phyloP scores from a whole-genome alignment of 2,797 vertebrate genomes.

The Epinephelus coioides region DNA sequence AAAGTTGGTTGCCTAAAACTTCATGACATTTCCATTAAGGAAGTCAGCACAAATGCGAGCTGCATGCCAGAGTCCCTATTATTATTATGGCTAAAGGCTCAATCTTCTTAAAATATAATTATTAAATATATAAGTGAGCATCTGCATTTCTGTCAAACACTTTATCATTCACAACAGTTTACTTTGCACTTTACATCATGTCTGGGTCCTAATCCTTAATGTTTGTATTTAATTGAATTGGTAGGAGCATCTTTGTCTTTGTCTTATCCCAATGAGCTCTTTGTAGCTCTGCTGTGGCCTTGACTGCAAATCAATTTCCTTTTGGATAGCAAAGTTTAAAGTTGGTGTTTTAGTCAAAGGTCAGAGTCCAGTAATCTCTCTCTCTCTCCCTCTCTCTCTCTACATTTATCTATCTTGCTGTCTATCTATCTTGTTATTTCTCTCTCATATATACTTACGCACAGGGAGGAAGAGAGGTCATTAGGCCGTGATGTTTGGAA shows the following conservation, averaged over 20 bases:
- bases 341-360: constrained; percentile 47
- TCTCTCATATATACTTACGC: constrained; percentile 15
- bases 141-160: constrained; percentile 25
- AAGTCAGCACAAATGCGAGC: background rate
- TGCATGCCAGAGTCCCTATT: background rate
- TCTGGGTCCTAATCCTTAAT: constrained; percentile 48
- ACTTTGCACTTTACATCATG: constrained; percentile 31
- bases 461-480: constrained; percentile 47
- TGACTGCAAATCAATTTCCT: constrained; percentile 61
- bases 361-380: constrained; percentile 26
- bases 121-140: background rate
- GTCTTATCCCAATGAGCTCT: constrained; percentile 45
- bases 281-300: constrained; percentile 20
- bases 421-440: constrained; percentile 1
- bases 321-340: constrained; percentile 46
- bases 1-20: no score
- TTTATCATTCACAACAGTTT: constrained; percentile 27
- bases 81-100: constrained; percentile 11
- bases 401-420: constrained; percentile 1
- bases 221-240: constrained; percentile 45
- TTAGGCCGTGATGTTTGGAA: constrained; percentile 48
- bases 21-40: background rate
- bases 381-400: background rate
- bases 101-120: background rate
- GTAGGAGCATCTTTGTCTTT: constrained; percentile 18